Conservation (phyloP, 2,797 vertebrate species). For the Syngnathus rostellatus region DNA sequence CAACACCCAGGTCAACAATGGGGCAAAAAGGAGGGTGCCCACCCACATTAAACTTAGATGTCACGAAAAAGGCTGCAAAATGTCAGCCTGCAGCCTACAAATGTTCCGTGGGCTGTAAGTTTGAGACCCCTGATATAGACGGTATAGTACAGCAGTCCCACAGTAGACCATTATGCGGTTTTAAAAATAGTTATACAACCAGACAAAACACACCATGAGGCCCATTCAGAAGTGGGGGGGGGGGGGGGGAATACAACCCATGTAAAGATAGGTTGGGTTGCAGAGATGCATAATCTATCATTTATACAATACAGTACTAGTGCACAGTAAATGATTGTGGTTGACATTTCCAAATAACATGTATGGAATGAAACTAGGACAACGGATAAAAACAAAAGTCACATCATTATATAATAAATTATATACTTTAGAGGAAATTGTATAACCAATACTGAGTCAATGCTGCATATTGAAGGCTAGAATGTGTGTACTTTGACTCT, state of each 20-base stretch:
- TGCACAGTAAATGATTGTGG: not conserved
- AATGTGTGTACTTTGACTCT: not conserved
- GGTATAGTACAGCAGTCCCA: not conserved
- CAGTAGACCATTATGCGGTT: not conserved
- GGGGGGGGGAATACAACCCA: not conserved
- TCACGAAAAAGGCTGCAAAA: too few species aligned
- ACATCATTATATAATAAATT: not conserved
- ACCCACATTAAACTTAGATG: too few species aligned
- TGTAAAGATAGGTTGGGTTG: not conserved
- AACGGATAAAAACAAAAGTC: too few species aligned
- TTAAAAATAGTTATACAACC: not conserved
- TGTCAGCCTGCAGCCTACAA: too few species aligned
- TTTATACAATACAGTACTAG: not conserved
- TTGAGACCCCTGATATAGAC: not conserved
- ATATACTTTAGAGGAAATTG: not conserved
- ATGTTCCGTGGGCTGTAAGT: too few species aligned
- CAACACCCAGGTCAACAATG: too few species aligned
- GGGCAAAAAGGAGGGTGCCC: too few species aligned
- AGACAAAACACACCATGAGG: not conserved
- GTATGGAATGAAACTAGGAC: not conserved
- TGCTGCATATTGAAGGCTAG: not conserved
- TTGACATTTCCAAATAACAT: not conserved
- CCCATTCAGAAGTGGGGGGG: not conserved
- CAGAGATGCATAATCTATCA: too few species aligned
- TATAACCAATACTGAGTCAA: not conserved